Evolutionary conservation across 2,888 invertebrate genomes (phyloP), one percentile per base, ranked within the genome.

Genomic region (Eubasilissa splendida): DNA sequence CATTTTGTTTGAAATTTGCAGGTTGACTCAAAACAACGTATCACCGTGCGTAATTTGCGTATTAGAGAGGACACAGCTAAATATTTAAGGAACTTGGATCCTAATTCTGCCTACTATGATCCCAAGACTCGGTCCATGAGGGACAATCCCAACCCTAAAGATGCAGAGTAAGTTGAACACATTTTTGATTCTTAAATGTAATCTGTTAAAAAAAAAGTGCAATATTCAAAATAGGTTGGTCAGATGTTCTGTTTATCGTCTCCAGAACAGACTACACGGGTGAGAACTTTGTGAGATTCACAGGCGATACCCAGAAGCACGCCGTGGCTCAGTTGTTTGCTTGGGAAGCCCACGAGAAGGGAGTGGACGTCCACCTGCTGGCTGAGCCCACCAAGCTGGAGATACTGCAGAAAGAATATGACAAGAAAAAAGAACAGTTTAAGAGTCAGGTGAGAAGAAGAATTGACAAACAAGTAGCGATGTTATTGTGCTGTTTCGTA

Each of bases 31-130:
- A 99, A 99, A 88, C 99, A 99, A 87, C 93, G 99, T 85, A 99
- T 99, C 87, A 99, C 99, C 12, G 99, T 99, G 4, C 92, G 99
- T 85, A 99, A 99, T 90, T 90, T 99, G 85, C 94, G 99, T 85
- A 99, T 99, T 85, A 92, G 99, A 85, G 99, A 99, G 89, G 99
- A 99, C 88, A 99, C 99, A 0, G 99, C 99, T 0, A 99, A 99
- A 89, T 99, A 99, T 88, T 89, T 99, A 83, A 92, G 98, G 80
- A 99, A 99, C 88, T 90, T 99, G 86, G 98, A 99, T 90, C 96
- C 97, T 0, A 97, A 98, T 87, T 99, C 99, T 0, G 99, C 99
- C 0, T 99, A 98, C 90, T 99, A 99, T 88, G 99, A 99, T 89
- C 99, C 99, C 0, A 99, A 99, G 90, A 99, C 99, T 0, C 92